Conservation (phyloP, 2,113 vertebrate genomes). For the Gymnobelideus leadbeateri region DNA sequence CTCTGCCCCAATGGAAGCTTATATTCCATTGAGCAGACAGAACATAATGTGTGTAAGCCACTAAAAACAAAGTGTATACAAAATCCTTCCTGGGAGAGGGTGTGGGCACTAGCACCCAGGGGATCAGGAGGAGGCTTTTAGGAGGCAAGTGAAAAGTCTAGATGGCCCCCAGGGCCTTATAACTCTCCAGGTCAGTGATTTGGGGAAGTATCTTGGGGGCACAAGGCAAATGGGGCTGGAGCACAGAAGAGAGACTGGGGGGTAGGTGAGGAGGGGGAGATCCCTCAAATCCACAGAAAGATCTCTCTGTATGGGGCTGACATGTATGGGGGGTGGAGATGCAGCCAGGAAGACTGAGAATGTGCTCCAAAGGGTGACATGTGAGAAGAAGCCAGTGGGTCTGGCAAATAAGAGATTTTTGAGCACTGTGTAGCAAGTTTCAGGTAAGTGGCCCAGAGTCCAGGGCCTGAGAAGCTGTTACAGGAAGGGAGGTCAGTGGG, state of each 20-base stretch:
- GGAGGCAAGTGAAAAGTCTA: too few relatives aligned
- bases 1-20: neutral
- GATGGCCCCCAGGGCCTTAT: neutral
- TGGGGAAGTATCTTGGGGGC: neutral
- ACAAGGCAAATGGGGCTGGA: neutral
- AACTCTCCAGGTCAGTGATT: neutral
- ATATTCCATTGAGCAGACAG: neutral
- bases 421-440: neutral
- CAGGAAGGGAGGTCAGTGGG: neutral
- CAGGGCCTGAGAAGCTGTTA: neutral
- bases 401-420: neutral
- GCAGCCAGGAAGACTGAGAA: neutral
- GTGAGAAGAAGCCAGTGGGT: neutral
- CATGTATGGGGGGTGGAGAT: neutral
- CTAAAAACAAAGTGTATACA: neutral
- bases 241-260: neutral
- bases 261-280: constrained; percentile 76
- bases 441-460: too few relatives aligned
- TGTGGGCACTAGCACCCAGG: too few relatives aligned
- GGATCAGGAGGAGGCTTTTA: neutral
- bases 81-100: neutral
- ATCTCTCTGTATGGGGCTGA: too few relatives aligned
- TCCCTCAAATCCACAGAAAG: neutral
- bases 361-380: too few relatives aligned
- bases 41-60: neutral